Conservation (phyloP, 1,140 invertebrate genomes). For the Calephelis nemesis region DNA sequence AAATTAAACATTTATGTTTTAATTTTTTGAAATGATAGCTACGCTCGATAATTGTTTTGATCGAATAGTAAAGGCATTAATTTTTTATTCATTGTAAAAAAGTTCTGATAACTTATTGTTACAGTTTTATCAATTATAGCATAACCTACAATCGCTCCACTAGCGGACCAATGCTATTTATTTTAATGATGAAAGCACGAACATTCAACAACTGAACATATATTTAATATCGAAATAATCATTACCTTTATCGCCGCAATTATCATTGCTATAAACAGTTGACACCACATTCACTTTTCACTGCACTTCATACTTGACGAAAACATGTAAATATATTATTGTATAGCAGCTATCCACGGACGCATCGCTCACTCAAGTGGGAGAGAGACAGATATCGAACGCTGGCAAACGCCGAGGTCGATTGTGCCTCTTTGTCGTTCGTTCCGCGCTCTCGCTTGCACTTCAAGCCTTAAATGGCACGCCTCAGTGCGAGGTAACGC, state of each 20-base stretch:
- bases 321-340: constrained; percentile 17
- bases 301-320: constrained; percentile 14
- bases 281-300: constrained; percentile 12
- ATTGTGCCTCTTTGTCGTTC: background rate
- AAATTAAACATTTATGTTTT: no score
- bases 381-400: constrained; percentile 2
- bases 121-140: constrained; percentile 15
- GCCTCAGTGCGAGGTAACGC: no score
- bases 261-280: constrained; percentile 17
- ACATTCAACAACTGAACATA: constrained; percentile 1
- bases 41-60: constrained; percentile 4
- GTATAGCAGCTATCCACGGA: constrained; percentile 14
- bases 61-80: constrained; percentile 4
- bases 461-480: no score
- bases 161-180: constrained; percentile 8
- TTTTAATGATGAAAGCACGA: constrained; percentile 7
- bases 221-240: background rate
- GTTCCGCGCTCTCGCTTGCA: no score
- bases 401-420: background rate
- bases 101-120: constrained; percentile 13
- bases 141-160: constrained; percentile 3
- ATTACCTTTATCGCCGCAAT: constrained; percentile 16
- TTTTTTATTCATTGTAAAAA: constrained; percentile 3
- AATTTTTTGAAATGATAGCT: background rate
- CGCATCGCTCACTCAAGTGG: constrained; percentile 13